Evolutionary conservation across 1,140 invertebrate species (phyloP).

Genomic region (Pseudomyrmex concolor): DNA sequence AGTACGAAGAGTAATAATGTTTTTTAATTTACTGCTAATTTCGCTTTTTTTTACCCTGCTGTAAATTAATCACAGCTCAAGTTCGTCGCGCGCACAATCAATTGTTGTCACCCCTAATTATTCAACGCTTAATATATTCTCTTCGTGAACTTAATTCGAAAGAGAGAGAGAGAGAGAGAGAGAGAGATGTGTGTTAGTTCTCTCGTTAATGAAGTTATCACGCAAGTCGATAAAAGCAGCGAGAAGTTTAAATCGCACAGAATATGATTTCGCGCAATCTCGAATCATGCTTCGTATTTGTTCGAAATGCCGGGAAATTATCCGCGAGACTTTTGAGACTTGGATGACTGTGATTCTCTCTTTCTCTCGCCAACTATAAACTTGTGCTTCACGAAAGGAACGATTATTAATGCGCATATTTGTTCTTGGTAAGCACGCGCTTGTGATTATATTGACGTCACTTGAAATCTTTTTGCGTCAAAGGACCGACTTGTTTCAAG

Average conservation of each 20-base stretch:
- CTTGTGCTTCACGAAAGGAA: neutral
- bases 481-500: slow-evolving; percentile 6
- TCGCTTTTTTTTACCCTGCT: neutral
- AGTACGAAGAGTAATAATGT: neutral
- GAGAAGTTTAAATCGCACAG: slow-evolving; percentile 23
- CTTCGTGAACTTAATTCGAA: neutral
- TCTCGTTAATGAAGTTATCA: slow-evolving; percentile 29
- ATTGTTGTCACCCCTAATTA: slow-evolving; percentile 28
- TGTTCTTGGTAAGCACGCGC: too few relatives aligned
- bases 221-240: neutral
- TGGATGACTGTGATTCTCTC: neutral
- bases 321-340: neutral
- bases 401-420: too few relatives aligned
- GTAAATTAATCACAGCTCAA: slow-evolving; percentile 7
- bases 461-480: slow-evolving; percentile 4
- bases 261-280: slow-evolving; percentile 4
- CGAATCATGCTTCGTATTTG: slow-evolving; percentile 2
- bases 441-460: neutral
- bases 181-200: neutral
- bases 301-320: neutral
- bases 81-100: neutral
- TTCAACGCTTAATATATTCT: neutral
- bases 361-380: neutral
- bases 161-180: neutral
- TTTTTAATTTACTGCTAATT: slow-evolving; percentile 36